phyloP scores from a whole-genome alignment of 2,797 vertebrate species.

The Manis pentadactyla region DNA sequence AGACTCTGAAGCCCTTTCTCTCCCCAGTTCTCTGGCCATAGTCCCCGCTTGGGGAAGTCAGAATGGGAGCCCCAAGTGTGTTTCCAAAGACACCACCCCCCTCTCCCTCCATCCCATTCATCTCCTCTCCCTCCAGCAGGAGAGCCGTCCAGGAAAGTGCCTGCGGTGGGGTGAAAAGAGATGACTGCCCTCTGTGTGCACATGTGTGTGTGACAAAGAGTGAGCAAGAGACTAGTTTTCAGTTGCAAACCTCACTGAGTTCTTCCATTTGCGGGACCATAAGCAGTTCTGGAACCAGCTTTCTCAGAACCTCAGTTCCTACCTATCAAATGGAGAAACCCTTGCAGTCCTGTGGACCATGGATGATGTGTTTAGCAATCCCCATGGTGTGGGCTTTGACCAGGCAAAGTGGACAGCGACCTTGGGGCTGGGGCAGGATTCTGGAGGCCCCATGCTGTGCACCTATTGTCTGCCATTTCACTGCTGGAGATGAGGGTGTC shows the following conservation, averaged over 20 bases:
- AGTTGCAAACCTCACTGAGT: background rate
- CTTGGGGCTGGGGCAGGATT: background rate
- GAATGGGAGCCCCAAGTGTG: background rate
- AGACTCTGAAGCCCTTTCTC: background rate
- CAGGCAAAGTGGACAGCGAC: background rate
- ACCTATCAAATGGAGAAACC: background rate
- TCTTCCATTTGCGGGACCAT: background rate
- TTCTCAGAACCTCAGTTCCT: background rate
- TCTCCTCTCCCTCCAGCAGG: background rate
- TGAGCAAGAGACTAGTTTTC: background rate
- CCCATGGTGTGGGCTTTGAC: fast-evolving
- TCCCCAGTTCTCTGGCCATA: background rate
- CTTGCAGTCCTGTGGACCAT: background rate
- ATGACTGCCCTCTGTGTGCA: background rate
- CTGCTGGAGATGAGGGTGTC: fast-evolving
- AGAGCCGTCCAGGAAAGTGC: background rate
- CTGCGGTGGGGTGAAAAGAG: background rate
- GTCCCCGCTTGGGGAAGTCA: background rate
- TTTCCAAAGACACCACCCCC: background rate
- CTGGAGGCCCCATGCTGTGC: background rate
- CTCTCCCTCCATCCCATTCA: background rate
- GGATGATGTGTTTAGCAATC: background rate
- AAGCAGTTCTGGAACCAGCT: background rate
- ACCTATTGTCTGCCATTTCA: background rate
- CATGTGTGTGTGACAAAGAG: background rate